These are phyloP conservation scores for Leptinotarsa undecemlineata DNA, from an alignment of 1,140 invertebrate species.

Conservation along the genomic window DNA sequence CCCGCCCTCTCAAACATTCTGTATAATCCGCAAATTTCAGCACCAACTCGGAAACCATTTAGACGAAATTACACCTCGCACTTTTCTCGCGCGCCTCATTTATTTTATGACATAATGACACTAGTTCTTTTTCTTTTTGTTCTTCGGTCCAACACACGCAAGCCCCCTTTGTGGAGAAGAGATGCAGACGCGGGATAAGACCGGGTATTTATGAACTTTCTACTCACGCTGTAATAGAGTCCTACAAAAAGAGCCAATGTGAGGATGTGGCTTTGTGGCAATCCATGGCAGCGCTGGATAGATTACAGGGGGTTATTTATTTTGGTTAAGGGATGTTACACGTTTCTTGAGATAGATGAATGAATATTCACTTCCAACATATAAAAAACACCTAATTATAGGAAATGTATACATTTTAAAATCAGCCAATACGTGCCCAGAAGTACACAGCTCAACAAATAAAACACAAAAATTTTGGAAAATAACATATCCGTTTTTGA, in stretches of 20 bases:
- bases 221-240: background rate
- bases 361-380: too few species aligned
- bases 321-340: too few species aligned
- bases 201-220: constrained; percentile 14
- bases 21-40: constrained; percentile 11
- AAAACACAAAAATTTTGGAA: too few species aligned
- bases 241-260: background rate
- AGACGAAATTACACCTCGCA: constrained; percentile 25
- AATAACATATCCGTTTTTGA: too few species aligned
- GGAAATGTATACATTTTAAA: too few species aligned
- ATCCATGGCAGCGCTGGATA: background rate
- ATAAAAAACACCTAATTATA: too few species aligned
- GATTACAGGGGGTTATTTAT: background rate
- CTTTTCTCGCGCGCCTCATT: constrained; percentile 28
- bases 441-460: too few species aligned
- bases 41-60: constrained; percentile 21
- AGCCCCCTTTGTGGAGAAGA: constrained; percentile 5
- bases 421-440: too few species aligned
- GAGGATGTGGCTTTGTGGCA: background rate
- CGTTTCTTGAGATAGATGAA: too few species aligned
- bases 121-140: constrained; percentile 18
- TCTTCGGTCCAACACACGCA: constrained; percentile 11
- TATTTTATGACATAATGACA: constrained; percentile 30
- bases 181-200: constrained; percentile 24
- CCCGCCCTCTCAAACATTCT: constrained; percentile 14